Evolutionary conservation across 2,888 invertebrate species (phyloP).

Genomic region (Nesidiocoris tenuis): DNA sequence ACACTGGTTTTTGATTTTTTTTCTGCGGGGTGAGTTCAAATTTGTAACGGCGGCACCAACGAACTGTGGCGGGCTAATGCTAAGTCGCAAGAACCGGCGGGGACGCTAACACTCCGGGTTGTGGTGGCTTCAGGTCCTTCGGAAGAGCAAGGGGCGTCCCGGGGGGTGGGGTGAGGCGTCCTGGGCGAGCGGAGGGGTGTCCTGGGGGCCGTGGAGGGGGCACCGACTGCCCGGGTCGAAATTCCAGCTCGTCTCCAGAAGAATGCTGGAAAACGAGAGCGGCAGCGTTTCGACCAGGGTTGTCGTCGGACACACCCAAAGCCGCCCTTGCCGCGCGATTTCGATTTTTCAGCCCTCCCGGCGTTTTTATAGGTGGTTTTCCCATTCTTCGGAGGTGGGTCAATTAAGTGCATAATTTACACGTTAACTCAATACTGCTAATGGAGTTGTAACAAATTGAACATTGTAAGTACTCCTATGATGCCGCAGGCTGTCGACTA

Average conservation of each 20-base stretch:
- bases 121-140: slow-evolving; percentile 1
- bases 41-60: slow-evolving; percentile 15
- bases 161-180: background rate
- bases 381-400: too few species aligned
- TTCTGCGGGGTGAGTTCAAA: background rate
- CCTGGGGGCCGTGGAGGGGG: background rate
- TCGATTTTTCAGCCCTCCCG: background rate
- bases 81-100: slow-evolving; percentile 13
- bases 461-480: too few species aligned
- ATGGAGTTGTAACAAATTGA: too few species aligned
- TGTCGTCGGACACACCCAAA: slow-evolving; percentile 35
- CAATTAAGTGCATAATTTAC: too few species aligned
- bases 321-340: background rate
- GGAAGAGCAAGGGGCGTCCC: background rate
- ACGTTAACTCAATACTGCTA: too few species aligned
- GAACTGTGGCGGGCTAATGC: slow-evolving; percentile 6
- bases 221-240: slow-evolving; percentile 23
- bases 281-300: slow-evolving; percentile 8
- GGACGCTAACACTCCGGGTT: slow-evolving; percentile 36
- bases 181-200: background rate
- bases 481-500: too few species aligned
- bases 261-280: background rate
- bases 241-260: background rate
- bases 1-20: background rate
- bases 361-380: too few species aligned